Conservation (phyloP, 2,888 invertebrate genomes). For the Fabriciana adippe region DNA sequence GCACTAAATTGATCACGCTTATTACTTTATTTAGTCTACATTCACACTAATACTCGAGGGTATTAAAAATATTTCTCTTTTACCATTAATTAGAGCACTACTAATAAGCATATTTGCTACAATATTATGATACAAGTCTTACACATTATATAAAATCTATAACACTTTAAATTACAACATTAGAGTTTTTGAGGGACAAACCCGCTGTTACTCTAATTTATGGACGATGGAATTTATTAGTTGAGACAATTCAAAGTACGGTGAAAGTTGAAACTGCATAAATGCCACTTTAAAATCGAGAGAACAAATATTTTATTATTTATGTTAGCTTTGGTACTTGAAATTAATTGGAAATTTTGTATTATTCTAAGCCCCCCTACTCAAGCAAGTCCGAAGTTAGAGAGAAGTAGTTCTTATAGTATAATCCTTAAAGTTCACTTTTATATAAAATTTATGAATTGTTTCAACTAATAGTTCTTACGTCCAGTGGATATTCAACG, state of each 20-base stretch:
- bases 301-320: too few species aligned
- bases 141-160: conserved; percentile 70
- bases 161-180: conserved; percentile 71
- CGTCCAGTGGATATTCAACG: conserved; percentile 76
- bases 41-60: conserved; percentile 66
- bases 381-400: too few species aligned
- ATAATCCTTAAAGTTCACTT: background rate
- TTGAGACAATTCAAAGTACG: conserved; percentile 12
- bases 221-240: conserved; percentile 27
- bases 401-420: too few species aligned
- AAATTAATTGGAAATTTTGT: too few species aligned
- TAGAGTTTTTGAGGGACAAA: conserved; percentile 50
- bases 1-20: conserved; percentile 37
- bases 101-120: conserved; percentile 54
- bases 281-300: too few species aligned
- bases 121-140: conserved; percentile 77
- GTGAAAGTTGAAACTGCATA: too few species aligned
- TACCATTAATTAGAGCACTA: conserved; percentile 54
- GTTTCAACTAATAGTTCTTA: conserved; percentile 27
- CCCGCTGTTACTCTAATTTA: conserved; percentile 58
- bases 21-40: conserved; percentile 33
- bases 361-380: too few species aligned
- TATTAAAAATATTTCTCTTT: conserved; percentile 75
- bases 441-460: background rate
- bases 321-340: too few species aligned